Base-by-base conservation (phyloP, 2,888 invertebrate genomes). In the Agrochola circellaris region DNA sequence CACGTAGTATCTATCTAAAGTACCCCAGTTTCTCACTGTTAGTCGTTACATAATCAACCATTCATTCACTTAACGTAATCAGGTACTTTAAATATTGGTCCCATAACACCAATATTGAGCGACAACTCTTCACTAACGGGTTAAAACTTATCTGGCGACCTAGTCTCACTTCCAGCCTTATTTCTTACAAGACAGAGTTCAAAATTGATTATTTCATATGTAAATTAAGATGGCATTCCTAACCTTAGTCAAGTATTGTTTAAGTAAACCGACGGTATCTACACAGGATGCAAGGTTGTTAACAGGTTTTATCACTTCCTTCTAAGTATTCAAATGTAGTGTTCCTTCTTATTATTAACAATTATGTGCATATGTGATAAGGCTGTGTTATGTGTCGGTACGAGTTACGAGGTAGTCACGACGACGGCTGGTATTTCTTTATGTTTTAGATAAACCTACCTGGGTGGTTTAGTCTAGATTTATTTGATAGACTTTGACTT, bases 241-340 rank as follows among this genome's bases (percentile, higher is more conserved):
- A 88, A 90, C 90, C 90, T 90, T 81, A 87, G 88, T 85, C 91
- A 94, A 93, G 90, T 89, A 91, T 91, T 89, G 84, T 88, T 90
- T 87, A 89, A 90, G 92, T 93, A 91, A 92, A 92, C 91, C 87
- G 83, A 84, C 87, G 86, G 83, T 94, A 94, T 94, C 94, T 94
- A 93, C 88, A 93, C 93, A 94, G 94, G 94, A 94, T 93, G 92
- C 88, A 90, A 90, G 91, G 90, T 89, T 89, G 91, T 90, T 91
- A 92, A 87, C 90, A 88, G 89, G 90, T 90, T 91, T 93, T 93
- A 93, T 93, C 92, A 89, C 90, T 92, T 92, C 91, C 92, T 91
- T 91, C 91, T 92, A 89, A 88, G 91, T 92, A 92, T 91, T 91
- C 87, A 88, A 90, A 90, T 89, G 87, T 83, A 86, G 81, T 83